phyloP scores from a whole-genome alignment of 2,797 vertebrate genomes.

The Xyrichtys novacula region DNA sequence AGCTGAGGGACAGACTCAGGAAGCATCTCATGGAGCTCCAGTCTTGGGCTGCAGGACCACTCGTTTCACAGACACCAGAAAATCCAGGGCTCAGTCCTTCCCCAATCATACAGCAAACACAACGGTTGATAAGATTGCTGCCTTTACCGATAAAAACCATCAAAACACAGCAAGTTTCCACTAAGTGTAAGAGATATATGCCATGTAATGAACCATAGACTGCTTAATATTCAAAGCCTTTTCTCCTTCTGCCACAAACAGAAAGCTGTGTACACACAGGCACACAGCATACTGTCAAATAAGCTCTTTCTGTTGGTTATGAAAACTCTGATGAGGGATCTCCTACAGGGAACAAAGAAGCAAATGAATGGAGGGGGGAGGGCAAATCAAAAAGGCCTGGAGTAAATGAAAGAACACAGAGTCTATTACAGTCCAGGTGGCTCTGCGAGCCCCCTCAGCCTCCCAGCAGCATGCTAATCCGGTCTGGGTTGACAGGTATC shows the following conservation, averaged over 20 bases:
- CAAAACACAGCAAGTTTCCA: neutral
- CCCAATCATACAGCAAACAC: constrained; percentile 42
- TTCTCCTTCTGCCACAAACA: constrained; percentile 10
- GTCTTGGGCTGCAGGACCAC: constrained; percentile 55
- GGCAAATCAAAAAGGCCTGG: constrained; percentile 59
- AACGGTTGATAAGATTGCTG: too few relatives aligned
- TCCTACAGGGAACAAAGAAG: constrained; percentile 48
- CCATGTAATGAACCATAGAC: neutral
- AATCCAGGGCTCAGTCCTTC: too few relatives aligned
- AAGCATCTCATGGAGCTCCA: constrained; percentile 64
- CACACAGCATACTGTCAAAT: constrained; percentile 40
- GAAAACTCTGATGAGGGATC: constrained; percentile 49
- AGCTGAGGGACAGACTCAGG: constrained; percentile 34
- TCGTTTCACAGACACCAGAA: constrained; percentile 35
- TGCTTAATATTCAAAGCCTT: too few relatives aligned
- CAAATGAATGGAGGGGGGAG: constrained; percentile 41
- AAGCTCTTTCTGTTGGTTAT: constrained; percentile 29
- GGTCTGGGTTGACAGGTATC: constrained; percentile 66
- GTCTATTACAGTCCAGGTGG: constrained; percentile 73
- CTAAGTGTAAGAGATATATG: neutral
- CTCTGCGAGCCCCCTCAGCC: constrained; percentile 45
- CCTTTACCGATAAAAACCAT: too few relatives aligned
- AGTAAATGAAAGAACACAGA: constrained; percentile 63
- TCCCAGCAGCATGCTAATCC: constrained; percentile 68
- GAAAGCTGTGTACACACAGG: constrained; percentile 29